phyloP scores from a whole-genome alignment of 2,888 invertebrate species.

The Papilio elwesi region DNA sequence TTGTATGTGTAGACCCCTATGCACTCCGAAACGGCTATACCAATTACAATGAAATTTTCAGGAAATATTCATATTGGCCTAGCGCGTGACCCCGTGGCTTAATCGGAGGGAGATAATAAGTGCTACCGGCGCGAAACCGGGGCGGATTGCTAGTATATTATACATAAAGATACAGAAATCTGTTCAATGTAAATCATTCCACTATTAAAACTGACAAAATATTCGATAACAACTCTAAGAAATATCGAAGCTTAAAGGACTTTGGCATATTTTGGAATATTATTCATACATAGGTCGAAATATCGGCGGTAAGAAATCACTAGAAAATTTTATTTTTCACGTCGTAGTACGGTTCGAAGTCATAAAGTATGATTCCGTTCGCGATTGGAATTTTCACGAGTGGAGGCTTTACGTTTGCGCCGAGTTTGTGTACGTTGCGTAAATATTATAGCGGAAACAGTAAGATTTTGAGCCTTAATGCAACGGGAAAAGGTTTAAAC shows the following conservation, averaged over 20 bases:
- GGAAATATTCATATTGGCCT: too few relatives aligned
- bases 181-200: background rate
- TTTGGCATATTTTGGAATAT: conserved; percentile 20
- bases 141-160: too few relatives aligned
- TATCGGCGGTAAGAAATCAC: conserved; percentile 21
- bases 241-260: conserved; percentile 16
- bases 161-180: background rate
- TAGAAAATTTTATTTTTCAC: conserved; percentile 40
- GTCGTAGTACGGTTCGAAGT: conserved; percentile 22
- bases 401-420: conserved; percentile 47
- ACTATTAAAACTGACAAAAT: background rate
- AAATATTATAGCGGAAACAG: conserved; percentile 27
- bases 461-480: conserved; percentile 7
- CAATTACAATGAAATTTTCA: too few relatives aligned
- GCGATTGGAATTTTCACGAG: conserved; percentile 58
- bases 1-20: too few relatives aligned
- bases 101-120: too few relatives aligned
- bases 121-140: too few relatives aligned
- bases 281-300: conserved; percentile 20
- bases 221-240: background rate
- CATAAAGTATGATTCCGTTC: conserved; percentile 46
- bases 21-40: too few relatives aligned
- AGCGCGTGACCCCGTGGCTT: too few relatives aligned
- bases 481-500: conserved; percentile 9
- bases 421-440: conserved; percentile 36